phyloP scores from a whole-genome alignment of 1,140 invertebrate genomes.

The Trichoplusia ni region DNA sequence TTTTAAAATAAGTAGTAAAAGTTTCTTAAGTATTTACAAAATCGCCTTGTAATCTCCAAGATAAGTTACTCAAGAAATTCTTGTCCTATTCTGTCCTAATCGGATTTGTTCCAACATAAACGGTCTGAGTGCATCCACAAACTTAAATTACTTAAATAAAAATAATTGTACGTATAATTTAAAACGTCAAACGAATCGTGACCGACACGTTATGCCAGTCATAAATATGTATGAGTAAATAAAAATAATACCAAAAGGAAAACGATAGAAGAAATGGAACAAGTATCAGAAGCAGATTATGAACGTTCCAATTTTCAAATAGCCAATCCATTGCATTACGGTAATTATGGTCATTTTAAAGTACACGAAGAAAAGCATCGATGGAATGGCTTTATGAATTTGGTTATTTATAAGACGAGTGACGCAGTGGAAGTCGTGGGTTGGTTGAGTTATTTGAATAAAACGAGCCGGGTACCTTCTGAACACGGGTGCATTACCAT shows the following conservation, averaged over 20 bases:
- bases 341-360: background rate
- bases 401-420: background rate
- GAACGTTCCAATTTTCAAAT: background rate
- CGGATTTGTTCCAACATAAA: constrained; percentile 1
- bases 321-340: background rate
- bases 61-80: constrained; percentile 10
- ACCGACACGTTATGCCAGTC: constrained; percentile 47
- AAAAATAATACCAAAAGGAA: constrained; percentile 65
- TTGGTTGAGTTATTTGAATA: constrained; percentile 24
- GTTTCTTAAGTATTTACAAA: no score
- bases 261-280: constrained; percentile 12
- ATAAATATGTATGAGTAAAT: constrained; percentile 74
- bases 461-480: constrained; percentile 24
- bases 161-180: constrained; percentile 30
- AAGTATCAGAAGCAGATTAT: background rate
- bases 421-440: background rate
- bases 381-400: background rate
- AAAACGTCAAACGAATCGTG: constrained; percentile 45
- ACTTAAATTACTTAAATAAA: constrained; percentile 29
- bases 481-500: constrained; percentile 31
- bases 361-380: background rate
- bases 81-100: no score
- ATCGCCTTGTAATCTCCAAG: background rate
- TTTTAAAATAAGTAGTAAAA: no score
- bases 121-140: constrained; percentile 8